Base-by-base conservation (phyloP, 2,888 invertebrate genomes). In the Meteorus colon region DNA sequence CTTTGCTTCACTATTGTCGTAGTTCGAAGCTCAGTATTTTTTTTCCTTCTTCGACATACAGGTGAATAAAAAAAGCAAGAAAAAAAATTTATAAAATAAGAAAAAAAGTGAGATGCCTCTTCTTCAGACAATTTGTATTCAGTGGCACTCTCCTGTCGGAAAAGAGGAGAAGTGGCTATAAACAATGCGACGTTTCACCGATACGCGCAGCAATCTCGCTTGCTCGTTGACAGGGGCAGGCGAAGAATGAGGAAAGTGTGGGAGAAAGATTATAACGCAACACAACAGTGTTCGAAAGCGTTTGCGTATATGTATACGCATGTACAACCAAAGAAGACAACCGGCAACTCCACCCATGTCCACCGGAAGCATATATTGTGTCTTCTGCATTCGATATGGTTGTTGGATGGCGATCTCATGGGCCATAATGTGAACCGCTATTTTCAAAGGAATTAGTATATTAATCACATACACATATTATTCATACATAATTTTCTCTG, bases 111-210 rank as follows among this genome's bases (percentile, higher is more conserved):
- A 77, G 68, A 71, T 70, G 76, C 77, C 79, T 75, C 77, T 76
- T 81, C 82, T 78, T 79, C 75, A 78, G 78, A 81, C 84, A 85
- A 89, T 89, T 89, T 88, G 88, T 89, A 89, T 89, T 87, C 89
- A 84, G 83, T 78, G 82, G 83, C 81, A 78, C 82, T 81, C 81
- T 83, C 84, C 87, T 83, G 88, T 83, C 87, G 86, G 83, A 84
- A 86, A 86, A 86, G 84, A 86, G 86, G 86, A 87, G 87, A 87
- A 86, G 87, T 84, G 86, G 87, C 87, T 87, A 89, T 88, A 89
- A 89, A 89, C 89, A 88, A 89, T 86, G 87, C 85, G 87, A 86
- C 86, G 86, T 82, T 85, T 83, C 84, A 84, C 86, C 87, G 85
- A 87, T 86, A 85, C 86, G 82, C 84, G 78, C 82, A 82, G 80